A percentile compares a stretch with the other conserved stretches of the same genome.
These are phyloP conservation scores for Tupiocoris notatus DNA, from an alignment of 2,888 invertebrate genomes.

Conservation along the genomic window DNA sequence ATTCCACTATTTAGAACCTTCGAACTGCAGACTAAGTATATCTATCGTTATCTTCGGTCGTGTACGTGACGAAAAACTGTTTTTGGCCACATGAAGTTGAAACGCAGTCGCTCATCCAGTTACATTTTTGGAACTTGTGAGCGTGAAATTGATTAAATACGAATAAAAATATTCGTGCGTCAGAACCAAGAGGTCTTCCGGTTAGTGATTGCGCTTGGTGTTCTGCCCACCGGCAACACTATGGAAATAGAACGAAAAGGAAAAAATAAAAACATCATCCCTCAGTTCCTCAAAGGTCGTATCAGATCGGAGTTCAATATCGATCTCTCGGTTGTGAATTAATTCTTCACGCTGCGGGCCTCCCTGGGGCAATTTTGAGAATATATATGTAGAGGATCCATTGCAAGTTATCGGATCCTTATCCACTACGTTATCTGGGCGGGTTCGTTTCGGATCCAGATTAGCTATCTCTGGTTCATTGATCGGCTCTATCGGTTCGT, in stretches of 20 bases:
- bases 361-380: not conserved
- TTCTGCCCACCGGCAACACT: not conserved
- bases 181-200: no score
- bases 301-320: not conserved
- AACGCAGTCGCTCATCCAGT: no score
- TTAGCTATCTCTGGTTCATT: not conserved
- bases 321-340: not conserved
- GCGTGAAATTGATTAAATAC: no score
- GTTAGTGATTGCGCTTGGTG: not conserved
- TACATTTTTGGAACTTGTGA: no score
- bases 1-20: no score
- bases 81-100: no score
- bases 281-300: not conserved
- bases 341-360: not conserved
- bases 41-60: no score
- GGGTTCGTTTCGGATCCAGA: not conserved
- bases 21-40: no score
- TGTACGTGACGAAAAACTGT: no score
- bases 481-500: not conserved
- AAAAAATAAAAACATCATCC: no score
- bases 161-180: no score
- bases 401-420: not conserved
- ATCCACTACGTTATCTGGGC: not conserved
- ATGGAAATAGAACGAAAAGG: not conserved
- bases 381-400: not conserved